A percentile compares a stretch with the other conserved stretches of the same genome.
These are phyloP conservation scores for Epizoanthus rinbou DNA, from an alignment of 92 coral and sea anemone genomes.

Conservation along the genomic window DNA sequence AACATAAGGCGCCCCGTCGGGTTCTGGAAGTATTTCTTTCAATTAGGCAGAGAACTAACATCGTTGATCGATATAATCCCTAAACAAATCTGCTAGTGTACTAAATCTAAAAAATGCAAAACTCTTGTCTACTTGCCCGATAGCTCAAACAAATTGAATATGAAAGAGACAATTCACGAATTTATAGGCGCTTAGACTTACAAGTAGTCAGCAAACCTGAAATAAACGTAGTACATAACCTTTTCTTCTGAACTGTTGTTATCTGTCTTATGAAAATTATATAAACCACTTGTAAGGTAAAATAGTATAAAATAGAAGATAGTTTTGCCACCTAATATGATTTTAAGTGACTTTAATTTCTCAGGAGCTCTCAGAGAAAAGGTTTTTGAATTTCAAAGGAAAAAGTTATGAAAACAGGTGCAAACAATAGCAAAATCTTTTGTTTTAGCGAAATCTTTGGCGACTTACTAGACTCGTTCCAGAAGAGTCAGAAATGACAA, in stretches of 20 bases:
- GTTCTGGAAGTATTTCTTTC: slow-evolving; percentile 29
- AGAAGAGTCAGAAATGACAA: slow-evolving; percentile 1
- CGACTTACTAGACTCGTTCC: slow-evolving; percentile 1
- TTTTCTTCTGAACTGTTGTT: neutral
- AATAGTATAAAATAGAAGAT: slow-evolving; percentile 18
- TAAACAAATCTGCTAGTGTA: slow-evolving; percentile 37
- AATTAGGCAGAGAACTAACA: slow-evolving; percentile 28
- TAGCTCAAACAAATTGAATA: neutral
- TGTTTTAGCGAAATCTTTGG: slow-evolving; percentile 1
- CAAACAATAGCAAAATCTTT: neutral
- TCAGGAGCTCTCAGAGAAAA: slow-evolving; percentile 22
- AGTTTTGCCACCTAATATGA: slow-evolving; percentile 50
- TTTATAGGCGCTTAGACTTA: neutral
- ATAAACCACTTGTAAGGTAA: slow-evolving; percentile 24
- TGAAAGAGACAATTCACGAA: neutral
- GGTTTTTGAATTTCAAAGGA: slow-evolving; percentile 9
- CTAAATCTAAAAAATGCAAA: slow-evolving; percentile 6
- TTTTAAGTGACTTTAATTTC: slow-evolving; percentile 70
- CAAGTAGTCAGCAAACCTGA: neutral
- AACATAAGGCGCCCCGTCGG: slow-evolving; percentile 29
- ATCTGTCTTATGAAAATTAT: neutral
- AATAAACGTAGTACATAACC: neutral
- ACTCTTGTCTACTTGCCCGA: neutral
- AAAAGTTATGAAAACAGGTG: slow-evolving; percentile 31
- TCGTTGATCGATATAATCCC: slow-evolving; percentile 14